Evolutionary conservation across 1,140 invertebrate species (phyloP).

Genomic region (Apis laboriosa): DNA sequence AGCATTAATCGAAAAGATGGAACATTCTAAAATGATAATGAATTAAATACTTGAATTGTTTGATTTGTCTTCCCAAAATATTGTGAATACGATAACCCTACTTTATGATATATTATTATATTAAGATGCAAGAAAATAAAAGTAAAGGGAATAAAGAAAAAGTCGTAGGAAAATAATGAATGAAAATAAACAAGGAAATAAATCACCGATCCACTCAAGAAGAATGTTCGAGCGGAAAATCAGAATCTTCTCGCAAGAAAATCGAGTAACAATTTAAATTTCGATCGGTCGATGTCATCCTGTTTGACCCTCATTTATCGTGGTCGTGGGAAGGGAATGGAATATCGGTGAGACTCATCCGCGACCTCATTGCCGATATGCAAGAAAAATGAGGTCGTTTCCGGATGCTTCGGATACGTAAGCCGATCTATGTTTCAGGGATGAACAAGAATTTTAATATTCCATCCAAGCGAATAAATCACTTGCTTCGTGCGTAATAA

Average conservation of each 20-base stretch:
- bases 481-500: neutral
- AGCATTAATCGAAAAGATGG: too few species aligned
- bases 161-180: too few species aligned
- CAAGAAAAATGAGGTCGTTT: conserved; percentile 28
- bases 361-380: conserved; percentile 4
- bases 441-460: conserved; percentile 27
- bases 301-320: conserved; percentile 18
- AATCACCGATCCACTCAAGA: too few species aligned
- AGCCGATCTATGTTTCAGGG: conserved; percentile 21
- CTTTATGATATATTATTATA: too few species aligned
- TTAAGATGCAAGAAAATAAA: too few species aligned
- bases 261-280: neutral
- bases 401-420: conserved; percentile 25
- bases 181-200: too few species aligned
- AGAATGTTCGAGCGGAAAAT: neutral
- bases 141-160: too few species aligned
- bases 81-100: neutral
- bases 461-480: conserved; percentile 21
- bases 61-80: neutral
- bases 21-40: too few species aligned
- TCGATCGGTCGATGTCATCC: neutral
- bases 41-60: too few species aligned
- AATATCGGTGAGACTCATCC: conserved; percentile 22
- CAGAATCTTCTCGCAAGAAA: too few species aligned
- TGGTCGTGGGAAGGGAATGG: neutral